phyloP scores from a whole-genome alignment of 2,113 vertebrate species.

The Catagonus wagneri region DNA sequence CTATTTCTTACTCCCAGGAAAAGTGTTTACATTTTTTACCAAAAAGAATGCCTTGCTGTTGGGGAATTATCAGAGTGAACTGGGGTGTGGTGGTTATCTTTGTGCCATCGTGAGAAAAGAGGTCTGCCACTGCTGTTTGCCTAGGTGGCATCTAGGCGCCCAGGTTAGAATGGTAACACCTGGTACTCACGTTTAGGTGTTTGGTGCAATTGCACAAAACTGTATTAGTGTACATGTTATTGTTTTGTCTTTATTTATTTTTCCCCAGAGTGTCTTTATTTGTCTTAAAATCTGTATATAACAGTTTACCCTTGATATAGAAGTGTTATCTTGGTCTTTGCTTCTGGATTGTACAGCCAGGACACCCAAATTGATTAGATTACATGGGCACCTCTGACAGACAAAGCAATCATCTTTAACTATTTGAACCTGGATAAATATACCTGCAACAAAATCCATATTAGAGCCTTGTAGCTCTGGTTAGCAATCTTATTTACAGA shows the following conservation, averaged over 20 bases:
- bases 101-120: not conserved
- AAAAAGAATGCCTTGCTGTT: not conserved
- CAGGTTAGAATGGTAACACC: not conserved
- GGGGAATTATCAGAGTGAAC: not conserved
- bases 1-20: not conserved
- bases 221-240: slow-evolving; percentile 9
- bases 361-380: not conserved
- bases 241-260: slow-evolving; percentile 84
- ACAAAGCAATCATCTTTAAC: not conserved
- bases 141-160: not conserved
- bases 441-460: not conserved
- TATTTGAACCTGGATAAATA: not conserved
- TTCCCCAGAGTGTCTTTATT: slow-evolving; percentile 12
- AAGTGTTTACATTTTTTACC: slow-evolving; percentile 41
- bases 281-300: slow-evolving; percentile 79
- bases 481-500: slow-evolving; percentile 45
- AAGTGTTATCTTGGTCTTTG: slow-evolving; percentile 71
- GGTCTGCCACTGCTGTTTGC: not conserved
- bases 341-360: slow-evolving; percentile 39
- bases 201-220: not conserved
- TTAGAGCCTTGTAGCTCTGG: not conserved
- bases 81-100: not conserved
- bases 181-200: not conserved
- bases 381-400: not conserved
- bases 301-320: slow-evolving; percentile 59